Base-by-base conservation (phyloP, 2,113 vertebrate species). In the Leucosticte australis region DNA sequence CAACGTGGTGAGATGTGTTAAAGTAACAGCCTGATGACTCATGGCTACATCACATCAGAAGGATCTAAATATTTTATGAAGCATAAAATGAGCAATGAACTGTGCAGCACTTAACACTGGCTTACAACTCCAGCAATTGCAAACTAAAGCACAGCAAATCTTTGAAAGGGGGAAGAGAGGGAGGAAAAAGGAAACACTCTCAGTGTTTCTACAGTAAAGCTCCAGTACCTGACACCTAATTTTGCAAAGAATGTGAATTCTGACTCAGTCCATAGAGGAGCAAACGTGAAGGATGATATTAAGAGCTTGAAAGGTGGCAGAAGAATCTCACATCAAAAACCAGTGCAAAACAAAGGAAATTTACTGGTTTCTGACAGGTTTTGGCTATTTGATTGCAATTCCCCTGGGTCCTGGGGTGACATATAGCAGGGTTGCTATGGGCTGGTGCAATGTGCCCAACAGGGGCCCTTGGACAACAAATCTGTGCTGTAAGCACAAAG, bases 41-140 rank as follows among this genome's bases (percentile, higher is more conserved):
- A 96, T 28, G 53, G 88, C 64, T 95, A 30, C 84, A 60, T 60
- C 41, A 7, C 47, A 80, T 49, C 5, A 18, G 83, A 71, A 55
- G 33, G 47, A 79, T 95, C 81, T 95, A 92, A 97, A 97, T 97
- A 97, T 96, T 97, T 95, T 79, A 96, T 92, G 87, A 94, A 89
- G 64, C 80, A 79, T 84, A 93, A 93, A 94, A 93, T 70, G 69
- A 93, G 90, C 91, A 95, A 93, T 93, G 93, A 96, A 92, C 78
- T 65, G 47, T 89, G 65, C 19, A 86, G 68, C 73, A 30, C 86
- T 96, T 95, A 82, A 81, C 83, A 84, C 83, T 95, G 84, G 75
- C 95, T 91, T 93, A 91, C 69, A 62, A 79, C 94, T 68, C 41
- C 31, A 53, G 44, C 79, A 82, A 95, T 74, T 91, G n/a, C 71